phyloP scores from a whole-genome alignment of 2,113 vertebrate genomes.

The Cyphomyrus discorhynchus region DNA sequence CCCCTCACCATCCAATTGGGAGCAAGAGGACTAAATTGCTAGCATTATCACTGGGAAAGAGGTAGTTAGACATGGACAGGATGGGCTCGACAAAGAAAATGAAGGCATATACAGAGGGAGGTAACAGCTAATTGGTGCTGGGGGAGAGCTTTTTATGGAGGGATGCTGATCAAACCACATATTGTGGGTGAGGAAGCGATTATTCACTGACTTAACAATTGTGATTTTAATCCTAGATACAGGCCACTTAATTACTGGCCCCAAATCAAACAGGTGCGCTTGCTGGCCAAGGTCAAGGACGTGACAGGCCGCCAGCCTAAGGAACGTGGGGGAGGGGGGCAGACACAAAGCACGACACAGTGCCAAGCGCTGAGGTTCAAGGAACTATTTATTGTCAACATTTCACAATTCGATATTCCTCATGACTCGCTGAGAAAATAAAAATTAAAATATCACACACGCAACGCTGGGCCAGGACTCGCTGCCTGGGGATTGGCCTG shows the following conservation, averaged over 20 bases:
- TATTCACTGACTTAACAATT: neutral
- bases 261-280: neutral
- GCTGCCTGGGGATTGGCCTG: neutral
- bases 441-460: conserved; percentile 42
- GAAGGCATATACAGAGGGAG: neutral
- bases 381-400: conserved; percentile 35
- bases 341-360: neutral
- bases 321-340: conserved; percentile 22
- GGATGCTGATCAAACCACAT: neutral
- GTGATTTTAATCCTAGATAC: neutral
- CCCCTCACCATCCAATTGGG: conserved; percentile 27
- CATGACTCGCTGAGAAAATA: conserved; percentile 42
- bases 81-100: conserved; percentile 19
- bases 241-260: neutral
- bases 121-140: neutral
- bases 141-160: neutral
- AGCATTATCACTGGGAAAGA: conserved; percentile 44
- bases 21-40: conserved; percentile 50
- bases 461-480: neutral
- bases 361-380: neutral
- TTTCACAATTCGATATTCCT: conserved; percentile 51
- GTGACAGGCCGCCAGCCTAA: neutral
- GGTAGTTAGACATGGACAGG: conserved; percentile 2
- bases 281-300: neutral
- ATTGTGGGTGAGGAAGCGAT: neutral